Base-by-base conservation (phyloP, 2,797 vertebrate species). In the Pogoniulus pusillus region DNA sequence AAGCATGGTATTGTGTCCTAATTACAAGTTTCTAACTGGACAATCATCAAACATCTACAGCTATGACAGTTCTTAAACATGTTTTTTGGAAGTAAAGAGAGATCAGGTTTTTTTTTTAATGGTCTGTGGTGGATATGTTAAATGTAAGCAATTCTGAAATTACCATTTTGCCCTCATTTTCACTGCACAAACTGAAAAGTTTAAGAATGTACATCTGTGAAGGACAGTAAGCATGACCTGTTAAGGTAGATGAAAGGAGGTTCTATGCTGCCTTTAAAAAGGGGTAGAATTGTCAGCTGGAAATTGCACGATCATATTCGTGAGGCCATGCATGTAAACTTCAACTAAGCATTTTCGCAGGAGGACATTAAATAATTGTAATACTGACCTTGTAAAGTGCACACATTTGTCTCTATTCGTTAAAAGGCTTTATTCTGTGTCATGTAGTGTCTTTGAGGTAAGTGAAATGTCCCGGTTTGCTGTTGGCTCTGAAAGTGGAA, bases 391-490 rank as follows among this genome's bases (percentile, higher is more conserved):
- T 27, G 54, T 69, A 55, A 82, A 5, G 15, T 45, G 4, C 26
- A 2, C 6, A 1, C 3, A 2, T 3, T 4, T 26, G 27, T 54
- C 7, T 63, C 37, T 54, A 1, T 49, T 27, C 35, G 1, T 23
- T 3, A 12, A 1, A 1, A 7, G 23, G 23, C 26, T 35, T 23
- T 1, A 0, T 7, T 23, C 35, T 1, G 32, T 49, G 19, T 3
- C 4, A 4, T 6, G 5, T 8, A 1, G 4, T 7, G 4, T 3
- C 1, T 17, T 0, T 1, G 34, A 4, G 14, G 32, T 5, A 8
- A 5, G 8, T 6, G 15, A 11, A 5, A 10, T 1, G 6, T 16
- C n/a, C 5, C 1, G 0, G 6, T 7, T 34, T 16, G 0, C 16
- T 9, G 1, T 6, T 1, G 1, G 0, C 37, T 2, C 19, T 18